Percentiles rank a stretch among this genome's conserved stretches.
Evolutionary conservation across 2,888 invertebrate genomes (phyloP).

Genomic region (Drosophila conformis): DNA sequence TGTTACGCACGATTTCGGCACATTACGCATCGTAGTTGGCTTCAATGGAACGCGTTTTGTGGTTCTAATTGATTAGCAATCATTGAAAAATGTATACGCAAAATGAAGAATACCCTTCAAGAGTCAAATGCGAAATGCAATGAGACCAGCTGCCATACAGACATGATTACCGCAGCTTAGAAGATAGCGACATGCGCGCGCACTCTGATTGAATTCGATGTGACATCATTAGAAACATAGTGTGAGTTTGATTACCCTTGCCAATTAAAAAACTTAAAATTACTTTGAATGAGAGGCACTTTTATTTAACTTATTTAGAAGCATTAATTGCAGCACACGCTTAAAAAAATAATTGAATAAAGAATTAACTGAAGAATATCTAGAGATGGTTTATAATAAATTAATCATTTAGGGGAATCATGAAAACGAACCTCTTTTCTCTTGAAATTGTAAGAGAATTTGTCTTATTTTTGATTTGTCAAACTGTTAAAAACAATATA

Average conservation of each 20-base stretch:
- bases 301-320: background rate
- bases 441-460: slow-evolving; percentile 87
- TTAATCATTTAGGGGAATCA: slow-evolving; percentile 91
- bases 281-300: background rate
- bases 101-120: slow-evolving; percentile 77
- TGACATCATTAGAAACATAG: slow-evolving; percentile 29
- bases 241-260: background rate
- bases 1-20: slow-evolving; percentile 74
- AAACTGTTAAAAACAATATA: slow-evolving; percentile 88
- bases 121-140: slow-evolving; percentile 77
- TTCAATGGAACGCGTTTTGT: slow-evolving; percentile 29
- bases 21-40: slow-evolving; percentile 73
- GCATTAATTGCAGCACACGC: background rate
- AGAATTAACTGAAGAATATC: slow-evolving; percentile 82
- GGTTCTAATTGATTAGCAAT: slow-evolving; percentile 47
- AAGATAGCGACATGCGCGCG: slow-evolving; percentile 19
- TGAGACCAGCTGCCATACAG: slow-evolving; percentile 50
- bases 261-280: background rate
- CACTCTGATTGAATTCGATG: background rate
- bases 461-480: slow-evolving; percentile 87
- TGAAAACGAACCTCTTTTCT: slow-evolving; percentile 86
- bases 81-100: slow-evolving; percentile 49
- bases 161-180: background rate
- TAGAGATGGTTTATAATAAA: slow-evolving; percentile 88
- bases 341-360: slow-evolving; percentile 41